Percentiles rank a stretch among this genome's conserved stretches.
phyloP scores from a whole-genome alignment of 2,113 vertebrate species.

The Suricata suricatta region DNA sequence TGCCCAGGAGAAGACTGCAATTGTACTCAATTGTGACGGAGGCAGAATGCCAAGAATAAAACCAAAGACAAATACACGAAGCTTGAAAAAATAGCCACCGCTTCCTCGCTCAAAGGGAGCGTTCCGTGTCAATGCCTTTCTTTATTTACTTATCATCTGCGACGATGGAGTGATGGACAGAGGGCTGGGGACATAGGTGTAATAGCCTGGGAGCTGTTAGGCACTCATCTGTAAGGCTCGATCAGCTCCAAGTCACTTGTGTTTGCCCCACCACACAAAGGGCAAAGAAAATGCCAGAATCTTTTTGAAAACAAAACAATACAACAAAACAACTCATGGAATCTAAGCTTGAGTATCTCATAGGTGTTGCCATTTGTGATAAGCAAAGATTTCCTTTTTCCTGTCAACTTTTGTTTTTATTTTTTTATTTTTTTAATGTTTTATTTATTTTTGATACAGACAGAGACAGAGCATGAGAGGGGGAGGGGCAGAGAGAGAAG shows the following conservation, averaged over 20 bases:
- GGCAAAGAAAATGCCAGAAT: neutral
- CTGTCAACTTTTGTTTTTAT: neutral
- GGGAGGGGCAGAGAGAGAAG: too few relatives aligned
- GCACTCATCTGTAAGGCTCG: neutral
- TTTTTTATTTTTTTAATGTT: too few relatives aligned
- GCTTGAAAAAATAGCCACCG: neutral
- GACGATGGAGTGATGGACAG: neutral
- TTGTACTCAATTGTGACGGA: neutral
- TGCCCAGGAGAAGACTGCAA: neutral
- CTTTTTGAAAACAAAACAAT: neutral
- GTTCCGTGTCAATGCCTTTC: neutral
- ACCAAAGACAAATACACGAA: neutral
- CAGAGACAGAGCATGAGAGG: too few relatives aligned
- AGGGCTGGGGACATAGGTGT: neutral
- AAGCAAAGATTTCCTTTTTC: slow-evolving; percentile 38
- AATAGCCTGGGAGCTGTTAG: neutral
- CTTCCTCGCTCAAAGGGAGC: slow-evolving; percentile 7
- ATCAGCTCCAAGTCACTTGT: neutral
- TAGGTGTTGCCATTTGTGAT: neutral
- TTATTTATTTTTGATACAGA: too few relatives aligned
- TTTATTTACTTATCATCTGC: neutral
- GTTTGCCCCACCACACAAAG: slow-evolving; percentile 18
- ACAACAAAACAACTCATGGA: neutral
- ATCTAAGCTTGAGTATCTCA: neutral
- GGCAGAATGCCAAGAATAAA: neutral